Evolutionary conservation across 2,888 invertebrate species (phyloP).

Genomic region (Cheilosia urbana): DNA sequence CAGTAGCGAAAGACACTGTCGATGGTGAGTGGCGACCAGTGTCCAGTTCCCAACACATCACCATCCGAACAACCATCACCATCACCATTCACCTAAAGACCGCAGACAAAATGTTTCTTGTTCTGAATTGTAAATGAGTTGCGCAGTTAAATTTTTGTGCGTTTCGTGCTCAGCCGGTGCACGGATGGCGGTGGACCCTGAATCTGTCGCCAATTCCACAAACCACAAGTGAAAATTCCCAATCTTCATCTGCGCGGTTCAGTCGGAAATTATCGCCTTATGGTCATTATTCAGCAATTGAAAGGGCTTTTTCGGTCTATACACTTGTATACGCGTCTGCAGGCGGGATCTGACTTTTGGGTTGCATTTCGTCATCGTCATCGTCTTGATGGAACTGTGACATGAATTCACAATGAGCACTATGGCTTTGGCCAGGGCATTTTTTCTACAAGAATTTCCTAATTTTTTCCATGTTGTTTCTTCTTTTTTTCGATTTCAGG

Average conservation of each 20-base stretch:
- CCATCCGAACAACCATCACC: slow-evolving; percentile 25
- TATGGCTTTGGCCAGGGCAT: slow-evolving; percentile 48
- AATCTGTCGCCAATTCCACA: slow-evolving; percentile 50
- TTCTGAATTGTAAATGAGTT: slow-evolving; percentile 76
- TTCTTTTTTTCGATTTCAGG: slow-evolving; percentile 85
- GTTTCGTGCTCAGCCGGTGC: slow-evolving; percentile 4
- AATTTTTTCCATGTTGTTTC: slow-evolving; percentile 47
- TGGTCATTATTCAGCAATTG: slow-evolving; percentile 77
- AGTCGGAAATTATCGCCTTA: slow-evolving; percentile 74
- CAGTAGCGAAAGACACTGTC: slow-evolving; percentile 56
- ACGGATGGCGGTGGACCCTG: background rate
- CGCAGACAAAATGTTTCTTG: slow-evolving; percentile 72
- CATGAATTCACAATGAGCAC: slow-evolving; percentile 79
- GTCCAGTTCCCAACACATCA: slow-evolving; percentile 6
- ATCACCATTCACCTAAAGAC: slow-evolving; percentile 68
- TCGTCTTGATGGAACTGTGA: slow-evolving; percentile 75
- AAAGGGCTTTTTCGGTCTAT: slow-evolving; percentile 32
- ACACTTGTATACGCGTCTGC: background rate
- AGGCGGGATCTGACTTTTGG: slow-evolving; percentile 53
- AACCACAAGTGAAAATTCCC: slow-evolving; percentile 66
- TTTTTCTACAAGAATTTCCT: slow-evolving; percentile 46
- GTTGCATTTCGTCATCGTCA: slow-evolving; percentile 73
- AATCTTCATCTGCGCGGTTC: slow-evolving; percentile 65
- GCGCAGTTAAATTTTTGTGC: slow-evolving; percentile 68
- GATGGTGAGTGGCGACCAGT: slow-evolving; percentile 24